Conservation (phyloP, 2,888 invertebrate genomes). For the Sycophila texana region DNA sequence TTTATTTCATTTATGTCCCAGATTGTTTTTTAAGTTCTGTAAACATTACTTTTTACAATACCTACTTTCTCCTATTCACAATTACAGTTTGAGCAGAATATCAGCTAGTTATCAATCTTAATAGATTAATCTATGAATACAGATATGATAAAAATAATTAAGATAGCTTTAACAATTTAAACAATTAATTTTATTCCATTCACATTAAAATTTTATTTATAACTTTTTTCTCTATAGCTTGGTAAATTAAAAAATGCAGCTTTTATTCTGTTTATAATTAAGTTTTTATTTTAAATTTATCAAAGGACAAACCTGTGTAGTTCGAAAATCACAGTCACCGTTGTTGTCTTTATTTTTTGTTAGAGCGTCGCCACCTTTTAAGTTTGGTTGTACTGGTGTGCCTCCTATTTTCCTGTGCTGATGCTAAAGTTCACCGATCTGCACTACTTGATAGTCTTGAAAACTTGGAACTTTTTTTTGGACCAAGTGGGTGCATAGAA, state of each 20-base stretch:
- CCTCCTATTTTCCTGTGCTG: slow-evolving; percentile 60
- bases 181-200: background rate
- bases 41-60: background rate
- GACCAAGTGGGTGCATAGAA: slow-evolving; percentile 72
- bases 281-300: slow-evolving; percentile 34
- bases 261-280: slow-evolving; percentile 49
- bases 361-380: slow-evolving; percentile 61
- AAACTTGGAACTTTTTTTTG: slow-evolving; percentile 70
- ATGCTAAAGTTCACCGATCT: slow-evolving; percentile 62
- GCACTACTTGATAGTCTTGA: slow-evolving; percentile 63
- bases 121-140: background rate
- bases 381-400: slow-evolving; percentile 60
- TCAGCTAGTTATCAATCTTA: slow-evolving; percentile 2
- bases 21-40: slow-evolving; percentile 37
- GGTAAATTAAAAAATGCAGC: slow-evolving; percentile 13
- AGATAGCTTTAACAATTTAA: background rate
- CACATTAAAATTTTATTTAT: background rate
- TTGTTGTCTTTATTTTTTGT: slow-evolving; percentile 62
- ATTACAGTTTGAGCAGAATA: slow-evolving; percentile 28
- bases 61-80: slow-evolving; percentile 33
- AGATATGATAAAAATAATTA: background rate
- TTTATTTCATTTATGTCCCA: slow-evolving; percentile 9
- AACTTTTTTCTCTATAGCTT: no score
- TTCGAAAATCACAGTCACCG: slow-evolving; percentile 49
- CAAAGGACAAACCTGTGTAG: slow-evolving; percentile 53